Evolutionary conservation across 2,888 invertebrate species (phyloP).

Genomic region (Brachypalpus laphriformis): DNA sequence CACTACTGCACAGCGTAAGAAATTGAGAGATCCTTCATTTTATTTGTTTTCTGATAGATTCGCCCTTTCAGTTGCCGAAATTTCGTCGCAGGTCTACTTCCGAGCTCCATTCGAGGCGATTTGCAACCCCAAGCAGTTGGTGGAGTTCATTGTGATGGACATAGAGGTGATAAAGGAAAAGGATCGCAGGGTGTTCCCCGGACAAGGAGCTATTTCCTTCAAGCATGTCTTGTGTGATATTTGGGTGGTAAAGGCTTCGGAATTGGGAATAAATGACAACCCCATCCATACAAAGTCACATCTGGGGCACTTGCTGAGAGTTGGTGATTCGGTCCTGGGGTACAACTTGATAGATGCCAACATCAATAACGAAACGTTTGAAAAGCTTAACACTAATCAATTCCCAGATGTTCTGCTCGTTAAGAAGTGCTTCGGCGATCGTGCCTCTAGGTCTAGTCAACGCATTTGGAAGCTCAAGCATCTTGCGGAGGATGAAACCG

Average conservation of each 20-base stretch:
- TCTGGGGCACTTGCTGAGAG: constrained; percentile 95
- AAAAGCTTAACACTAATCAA: constrained; percentile 87
- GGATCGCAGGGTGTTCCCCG: constrained; percentile 91
- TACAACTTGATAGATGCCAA: constrained; percentile 95
- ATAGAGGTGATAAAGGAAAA: constrained; percentile 87
- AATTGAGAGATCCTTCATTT: neutral
- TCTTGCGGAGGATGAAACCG: constrained; percentile 88
- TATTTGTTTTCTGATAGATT: neutral
- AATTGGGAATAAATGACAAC: constrained; percentile 91
- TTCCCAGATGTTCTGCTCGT: constrained; percentile 97
- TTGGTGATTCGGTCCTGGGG: constrained; percentile 97
- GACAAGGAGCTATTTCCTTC: constrained; percentile 93
- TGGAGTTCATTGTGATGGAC: constrained; percentile 97
- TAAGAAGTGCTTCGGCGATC: constrained; percentile 93
- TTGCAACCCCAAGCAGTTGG: constrained; percentile 94
- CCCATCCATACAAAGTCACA: constrained; percentile 95
- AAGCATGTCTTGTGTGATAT: constrained; percentile 96
- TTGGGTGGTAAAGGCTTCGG: constrained; percentile 95
- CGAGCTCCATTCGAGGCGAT: constrained; percentile 93
- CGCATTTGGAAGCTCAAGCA: constrained; percentile 96
- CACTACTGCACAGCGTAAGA: constrained; percentile 90
- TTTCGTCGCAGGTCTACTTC: constrained; percentile 92
- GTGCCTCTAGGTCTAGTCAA: constrained; percentile 87
- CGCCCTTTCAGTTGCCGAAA: constrained; percentile 88
- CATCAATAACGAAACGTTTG: constrained; percentile 94